Percentiles rank a stretch among this genome's conserved stretches.
These are phyloP conservation scores for Tetramorium alpestre DNA, from an alignment of 1,140 invertebrate genomes.

Conservation along the genomic window DNA sequence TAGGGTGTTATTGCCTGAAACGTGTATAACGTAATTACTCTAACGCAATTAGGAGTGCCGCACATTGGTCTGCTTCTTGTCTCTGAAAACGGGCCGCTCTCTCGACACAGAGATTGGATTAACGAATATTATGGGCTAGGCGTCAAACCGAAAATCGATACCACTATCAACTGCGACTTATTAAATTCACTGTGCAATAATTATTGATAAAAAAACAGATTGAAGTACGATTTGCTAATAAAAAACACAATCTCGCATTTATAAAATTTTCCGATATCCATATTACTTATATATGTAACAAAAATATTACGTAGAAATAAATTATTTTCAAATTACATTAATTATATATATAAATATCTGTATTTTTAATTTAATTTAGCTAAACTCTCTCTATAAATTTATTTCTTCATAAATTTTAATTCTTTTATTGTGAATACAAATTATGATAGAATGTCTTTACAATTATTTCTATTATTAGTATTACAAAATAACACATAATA, in stretches of 20 bases:
- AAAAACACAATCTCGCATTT: not conserved
- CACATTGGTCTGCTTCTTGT: constrained; percentile 73
- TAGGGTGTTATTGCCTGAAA: constrained; percentile 57
- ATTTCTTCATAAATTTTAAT: not conserved
- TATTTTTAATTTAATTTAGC: not conserved
- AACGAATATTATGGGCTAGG: constrained; percentile 44
- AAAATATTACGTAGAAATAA: not conserved
- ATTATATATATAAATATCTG: not conserved
- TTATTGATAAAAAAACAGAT: constrained; percentile 15
- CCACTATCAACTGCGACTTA: not conserved
- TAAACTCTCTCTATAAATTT: not conserved
- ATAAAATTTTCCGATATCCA: not conserved
- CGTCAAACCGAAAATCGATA: constrained; percentile 48
- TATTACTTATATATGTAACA: not conserved
- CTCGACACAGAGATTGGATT: constrained; percentile 60
- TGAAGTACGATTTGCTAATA: not conserved
- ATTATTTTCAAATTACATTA: not conserved
- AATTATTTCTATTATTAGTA: not conserved
- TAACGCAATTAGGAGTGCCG: constrained; percentile 73
- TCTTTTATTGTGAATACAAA: not conserved
- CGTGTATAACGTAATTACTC: constrained; percentile 71
- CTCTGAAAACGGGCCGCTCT: constrained; percentile 64
- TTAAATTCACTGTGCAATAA: not conserved
- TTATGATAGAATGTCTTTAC: not conserved
- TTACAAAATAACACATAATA: not conserved